Percentiles rank a stretch among this genome's conserved stretches.
Conservation (phyloP, 2,113 vertebrate species). For the Tupaia tana region DNA sequence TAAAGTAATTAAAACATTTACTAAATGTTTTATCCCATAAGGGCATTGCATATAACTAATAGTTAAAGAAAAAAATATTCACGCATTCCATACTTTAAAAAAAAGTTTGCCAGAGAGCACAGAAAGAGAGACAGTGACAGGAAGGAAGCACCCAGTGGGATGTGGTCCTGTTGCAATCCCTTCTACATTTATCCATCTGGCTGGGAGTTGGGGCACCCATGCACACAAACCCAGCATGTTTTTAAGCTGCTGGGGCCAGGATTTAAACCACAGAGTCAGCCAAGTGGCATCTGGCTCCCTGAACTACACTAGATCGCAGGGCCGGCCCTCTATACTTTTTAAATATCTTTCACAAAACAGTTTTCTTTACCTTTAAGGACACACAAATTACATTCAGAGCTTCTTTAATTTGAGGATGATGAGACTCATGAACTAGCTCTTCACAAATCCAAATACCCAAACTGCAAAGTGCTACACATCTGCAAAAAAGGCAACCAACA, state of each 20-base stretch:
- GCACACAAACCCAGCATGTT: too few species aligned
- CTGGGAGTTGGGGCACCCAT: too few species aligned
- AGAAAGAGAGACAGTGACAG: too few species aligned
- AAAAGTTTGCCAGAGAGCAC: too few species aligned
- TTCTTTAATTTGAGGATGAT: constrained; percentile 97
- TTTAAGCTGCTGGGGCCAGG: too few species aligned
- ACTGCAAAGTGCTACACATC: constrained; percentile 98
- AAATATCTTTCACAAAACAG: constrained; percentile 26
- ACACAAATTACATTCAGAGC: constrained; percentile 98
- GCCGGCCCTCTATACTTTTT: not conserved
- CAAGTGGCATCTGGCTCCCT: too few species aligned
- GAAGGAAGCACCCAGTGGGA: too few species aligned
- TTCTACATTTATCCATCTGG: too few species aligned
- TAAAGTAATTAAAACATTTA: constrained; percentile 45
- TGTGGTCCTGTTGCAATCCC: too few species aligned
- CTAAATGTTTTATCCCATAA: constrained; percentile 11
- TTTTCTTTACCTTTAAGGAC: constrained; percentile 94
- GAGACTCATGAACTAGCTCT: constrained; percentile 94
- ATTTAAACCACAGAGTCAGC: too few species aligned
- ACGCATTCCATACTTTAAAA: not conserved
- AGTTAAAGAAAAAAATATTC: not conserved
- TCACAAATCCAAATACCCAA: constrained; percentile 99
- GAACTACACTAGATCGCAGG: too few species aligned
- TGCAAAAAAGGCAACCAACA: constrained; percentile 82
- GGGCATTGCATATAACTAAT: constrained; percentile 1